Evolutionary conservation across 37 sponge, comb jelly and placozoan genomes (phyloP).

Genomic region (Bolinopsis microptera): DNA sequence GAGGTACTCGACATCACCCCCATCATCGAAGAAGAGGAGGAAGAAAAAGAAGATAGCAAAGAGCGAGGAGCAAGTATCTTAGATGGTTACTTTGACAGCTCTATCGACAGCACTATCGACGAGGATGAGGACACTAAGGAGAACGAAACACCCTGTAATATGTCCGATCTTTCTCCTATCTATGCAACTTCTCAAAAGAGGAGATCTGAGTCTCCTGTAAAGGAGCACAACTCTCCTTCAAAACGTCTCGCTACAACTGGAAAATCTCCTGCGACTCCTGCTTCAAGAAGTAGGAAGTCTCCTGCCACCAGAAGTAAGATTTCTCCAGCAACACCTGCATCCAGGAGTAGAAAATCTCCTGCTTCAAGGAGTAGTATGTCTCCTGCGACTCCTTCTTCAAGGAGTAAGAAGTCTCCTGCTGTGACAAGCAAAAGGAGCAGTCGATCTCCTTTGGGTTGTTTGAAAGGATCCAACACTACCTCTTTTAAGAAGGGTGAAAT

Average conservation of each 20-base stretch:
- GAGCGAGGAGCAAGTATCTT: neutral
- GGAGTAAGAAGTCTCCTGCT: neutral
- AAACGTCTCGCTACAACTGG: neutral
- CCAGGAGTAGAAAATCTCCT: neutral
- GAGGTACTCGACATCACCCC: neutral
- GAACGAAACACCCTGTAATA: neutral
- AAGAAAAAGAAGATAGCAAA: neutral
- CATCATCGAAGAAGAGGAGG: slow-evolving; percentile 9
- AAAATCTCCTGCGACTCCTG: neutral
- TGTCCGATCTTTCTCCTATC: neutral
- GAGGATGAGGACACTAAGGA: slow-evolving; percentile 11
- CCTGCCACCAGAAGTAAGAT: neutral
- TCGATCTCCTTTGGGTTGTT: neutral
- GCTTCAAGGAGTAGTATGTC: neutral
- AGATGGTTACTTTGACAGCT: slow-evolving; percentile 37
- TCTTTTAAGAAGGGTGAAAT: neutral
- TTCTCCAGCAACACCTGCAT: neutral
- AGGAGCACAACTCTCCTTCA: slow-evolving; percentile 8
- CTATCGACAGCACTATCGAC: neutral
- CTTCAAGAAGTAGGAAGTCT: neutral
- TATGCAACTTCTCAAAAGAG: neutral
- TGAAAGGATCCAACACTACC: neutral
- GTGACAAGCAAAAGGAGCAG: too few species aligned
- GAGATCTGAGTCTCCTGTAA: slow-evolving; percentile 31
- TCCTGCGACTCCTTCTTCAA: neutral